A percentile compares a stretch with the other conserved stretches of the same genome.
These are phyloP conservation scores for Heterotis niloticus DNA, from an alignment of 2,113 vertebrate genomes.

Conservation along the genomic window DNA sequence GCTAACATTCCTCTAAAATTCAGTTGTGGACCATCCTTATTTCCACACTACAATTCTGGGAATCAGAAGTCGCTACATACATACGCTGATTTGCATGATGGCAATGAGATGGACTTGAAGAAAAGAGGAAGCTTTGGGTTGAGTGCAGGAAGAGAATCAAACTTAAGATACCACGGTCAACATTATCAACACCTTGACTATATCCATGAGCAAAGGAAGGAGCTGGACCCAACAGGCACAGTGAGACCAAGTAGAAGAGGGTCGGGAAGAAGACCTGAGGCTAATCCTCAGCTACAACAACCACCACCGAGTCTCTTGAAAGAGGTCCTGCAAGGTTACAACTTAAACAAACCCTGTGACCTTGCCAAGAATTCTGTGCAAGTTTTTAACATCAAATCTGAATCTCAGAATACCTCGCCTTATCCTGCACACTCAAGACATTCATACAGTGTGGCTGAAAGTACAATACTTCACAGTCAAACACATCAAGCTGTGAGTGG, in stretches of 20 bases:
- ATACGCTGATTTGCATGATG: conserved; percentile 57
- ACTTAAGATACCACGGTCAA: conserved; percentile 58
- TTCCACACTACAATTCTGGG: conserved; percentile 48
- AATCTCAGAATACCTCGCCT: conserved; percentile 51
- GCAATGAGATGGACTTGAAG: conserved; percentile 58
- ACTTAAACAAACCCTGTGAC: conserved; percentile 83
- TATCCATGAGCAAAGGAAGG: conserved; percentile 51
- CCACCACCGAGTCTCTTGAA: conserved; percentile 90
- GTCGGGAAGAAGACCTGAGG: conserved; percentile 56
- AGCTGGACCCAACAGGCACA: conserved; percentile 40
- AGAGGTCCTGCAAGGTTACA: conserved; percentile 93
- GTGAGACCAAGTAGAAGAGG: conserved; percentile 54
- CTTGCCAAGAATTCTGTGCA: conserved; percentile 67
- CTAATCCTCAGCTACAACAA: conserved; percentile 67
- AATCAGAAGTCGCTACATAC: conserved; percentile 48
- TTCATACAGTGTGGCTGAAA: conserved; percentile 69
- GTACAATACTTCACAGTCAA: conserved; percentile 71
- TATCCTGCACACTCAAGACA: conserved; percentile 62
- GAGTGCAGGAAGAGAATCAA: conserved; percentile 48
- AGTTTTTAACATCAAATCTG: conserved; percentile 53
- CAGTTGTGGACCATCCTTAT: conserved; percentile 72
- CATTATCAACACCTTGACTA: conserved; percentile 54
- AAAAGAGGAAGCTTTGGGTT: conserved; percentile 53
- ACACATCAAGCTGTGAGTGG: conserved; percentile 69
- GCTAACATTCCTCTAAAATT: conserved; percentile 65